A percentile compares a stretch with the other conserved stretches of the same genome.
phyloP scores from a whole-genome alignment of 2,797 vertebrate species.

The Sternotherus odoratus region DNA sequence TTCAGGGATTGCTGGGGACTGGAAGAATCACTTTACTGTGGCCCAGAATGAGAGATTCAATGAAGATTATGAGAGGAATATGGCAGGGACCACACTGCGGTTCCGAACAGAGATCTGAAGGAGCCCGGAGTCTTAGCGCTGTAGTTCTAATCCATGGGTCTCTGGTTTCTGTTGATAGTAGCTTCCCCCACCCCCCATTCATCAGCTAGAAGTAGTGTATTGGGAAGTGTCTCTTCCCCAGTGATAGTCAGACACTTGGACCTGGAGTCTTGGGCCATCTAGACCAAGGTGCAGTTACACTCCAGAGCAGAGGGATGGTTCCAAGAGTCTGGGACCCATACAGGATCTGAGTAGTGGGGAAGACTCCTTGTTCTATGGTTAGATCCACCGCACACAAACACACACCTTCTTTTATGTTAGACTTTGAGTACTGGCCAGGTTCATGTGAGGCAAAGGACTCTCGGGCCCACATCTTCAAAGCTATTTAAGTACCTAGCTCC shows the following conservation, averaged over 20 bases:
- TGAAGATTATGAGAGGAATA: constrained; percentile 74
- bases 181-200: not conserved
- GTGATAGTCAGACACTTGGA: not conserved
- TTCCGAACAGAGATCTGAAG: constrained; percentile 76
- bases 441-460: not conserved
- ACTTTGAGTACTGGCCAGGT: not conserved
- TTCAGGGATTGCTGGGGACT: constrained; percentile 78
- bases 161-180: not conserved
- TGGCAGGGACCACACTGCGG: constrained; percentile 69
- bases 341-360: not conserved
- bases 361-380: not conserved
- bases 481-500: no score
- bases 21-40: constrained; percentile 83
- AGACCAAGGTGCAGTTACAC: not conserved
- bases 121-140: fast-evolving
- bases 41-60: constrained; percentile 80
- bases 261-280: not conserved
- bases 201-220: not conserved
- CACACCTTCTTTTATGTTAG: no score
- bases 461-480: not conserved
- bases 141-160: not conserved
- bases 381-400: not conserved
- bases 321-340: not conserved
- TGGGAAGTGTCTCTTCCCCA: not conserved
- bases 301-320: not conserved